These are phyloP conservation scores for Platycheirus rosarum DNA, from an alignment of 2,888 invertebrate species.

Conservation along the genomic window DNA sequence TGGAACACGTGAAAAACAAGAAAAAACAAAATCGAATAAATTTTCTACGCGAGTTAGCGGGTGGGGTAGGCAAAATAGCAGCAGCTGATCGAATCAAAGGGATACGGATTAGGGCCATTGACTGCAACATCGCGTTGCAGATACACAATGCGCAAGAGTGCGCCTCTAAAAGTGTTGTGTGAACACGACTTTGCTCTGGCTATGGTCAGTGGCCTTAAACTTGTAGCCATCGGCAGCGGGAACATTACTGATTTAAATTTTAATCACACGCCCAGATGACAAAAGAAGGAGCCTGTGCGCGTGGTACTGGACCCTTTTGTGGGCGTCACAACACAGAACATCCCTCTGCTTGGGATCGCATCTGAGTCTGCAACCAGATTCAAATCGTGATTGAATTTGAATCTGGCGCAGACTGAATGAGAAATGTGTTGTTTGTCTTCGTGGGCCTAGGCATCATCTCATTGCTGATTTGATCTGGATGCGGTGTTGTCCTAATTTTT, in stretches of 20 bases:
- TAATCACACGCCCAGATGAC: constrained; percentile 63
- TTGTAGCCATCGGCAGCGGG: constrained; percentile 6
- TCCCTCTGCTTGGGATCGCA: background rate
- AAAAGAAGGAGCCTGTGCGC: constrained; percentile 34
- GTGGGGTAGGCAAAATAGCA: constrained; percentile 42
- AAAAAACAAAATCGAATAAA: constrained; percentile 25
- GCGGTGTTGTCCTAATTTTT: constrained; percentile 69
- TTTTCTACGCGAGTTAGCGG: background rate
- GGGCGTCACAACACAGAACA: constrained; percentile 51
- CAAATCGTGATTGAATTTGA: constrained; percentile 65
- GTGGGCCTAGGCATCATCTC: constrained; percentile 65
- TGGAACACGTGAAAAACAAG: constrained; percentile 39
- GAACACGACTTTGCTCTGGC: constrained; percentile 58
- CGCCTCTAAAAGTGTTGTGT: constrained; percentile 20
- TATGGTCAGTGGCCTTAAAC: constrained; percentile 53
- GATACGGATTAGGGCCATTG: constrained; percentile 44
- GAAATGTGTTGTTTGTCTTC: constrained; percentile 64
- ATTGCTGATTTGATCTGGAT: constrained; percentile 57
- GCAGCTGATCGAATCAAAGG: constrained; percentile 66
- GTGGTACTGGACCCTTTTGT: constrained; percentile 51
- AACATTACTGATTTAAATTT: constrained; percentile 70
- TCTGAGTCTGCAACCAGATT: constrained; percentile 23
- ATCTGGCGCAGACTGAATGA: constrained; percentile 45
- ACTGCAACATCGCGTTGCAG: background rate
- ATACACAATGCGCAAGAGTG: no score